These are phyloP conservation scores for Chironomus tentans DNA, from an alignment of 2,888 invertebrate species.

Conservation along the genomic window DNA sequence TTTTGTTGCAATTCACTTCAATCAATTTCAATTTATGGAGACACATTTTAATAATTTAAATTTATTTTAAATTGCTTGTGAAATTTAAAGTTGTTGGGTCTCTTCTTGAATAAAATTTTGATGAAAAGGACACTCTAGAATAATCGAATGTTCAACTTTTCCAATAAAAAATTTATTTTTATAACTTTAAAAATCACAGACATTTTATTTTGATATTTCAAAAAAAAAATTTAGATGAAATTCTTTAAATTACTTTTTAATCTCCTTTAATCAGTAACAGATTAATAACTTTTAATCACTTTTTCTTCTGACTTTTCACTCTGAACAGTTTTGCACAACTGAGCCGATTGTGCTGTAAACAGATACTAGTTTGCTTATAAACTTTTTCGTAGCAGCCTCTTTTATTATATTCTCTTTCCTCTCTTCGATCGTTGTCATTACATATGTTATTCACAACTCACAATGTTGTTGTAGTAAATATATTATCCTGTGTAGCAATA, in stretches of 20 bases:
- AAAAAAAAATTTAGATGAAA: neutral
- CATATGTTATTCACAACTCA: neutral
- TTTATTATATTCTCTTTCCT: neutral
- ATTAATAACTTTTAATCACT: neutral
- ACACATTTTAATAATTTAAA: neutral
- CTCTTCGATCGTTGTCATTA: neutral
- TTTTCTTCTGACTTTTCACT: neutral
- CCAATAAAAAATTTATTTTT: too few species aligned
- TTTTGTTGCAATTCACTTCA: neutral
- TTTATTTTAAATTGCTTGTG: neutral
- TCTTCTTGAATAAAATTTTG: neutral
- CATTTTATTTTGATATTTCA: neutral
- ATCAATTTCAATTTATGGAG: neutral
- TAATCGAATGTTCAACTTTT: too few species aligned
- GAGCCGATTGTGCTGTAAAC: neutral
- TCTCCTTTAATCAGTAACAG: neutral
- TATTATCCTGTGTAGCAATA: neutral
- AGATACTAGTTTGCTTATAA: neutral
- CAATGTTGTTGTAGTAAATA: neutral
- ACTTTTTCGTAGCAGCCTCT: neutral
- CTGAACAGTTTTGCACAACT: neutral
- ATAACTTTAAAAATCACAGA: neutral
- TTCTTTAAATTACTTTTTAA: neutral
- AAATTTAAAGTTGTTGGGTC: neutral
- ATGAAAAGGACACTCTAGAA: neutral